Conservation (phyloP, 2,113 vertebrate species). For the Colistium nudipinnis region DNA sequence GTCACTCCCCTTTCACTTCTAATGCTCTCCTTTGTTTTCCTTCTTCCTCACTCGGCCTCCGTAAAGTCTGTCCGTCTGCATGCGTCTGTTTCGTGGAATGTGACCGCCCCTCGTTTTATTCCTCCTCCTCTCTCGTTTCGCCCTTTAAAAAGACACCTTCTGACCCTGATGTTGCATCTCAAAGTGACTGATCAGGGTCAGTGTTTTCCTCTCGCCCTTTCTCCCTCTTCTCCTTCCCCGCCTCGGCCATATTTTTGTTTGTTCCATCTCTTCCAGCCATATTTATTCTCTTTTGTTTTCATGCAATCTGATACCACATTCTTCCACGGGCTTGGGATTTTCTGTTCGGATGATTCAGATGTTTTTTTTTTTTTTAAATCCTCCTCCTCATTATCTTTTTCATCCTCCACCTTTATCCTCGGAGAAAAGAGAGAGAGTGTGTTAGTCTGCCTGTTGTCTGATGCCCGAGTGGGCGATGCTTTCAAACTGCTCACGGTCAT, state of each 20-base stretch:
- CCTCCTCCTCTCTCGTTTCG: neutral
- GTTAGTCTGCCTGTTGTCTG: conserved; percentile 69
- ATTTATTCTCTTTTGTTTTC: conserved; percentile 11
- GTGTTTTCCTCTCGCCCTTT: neutral
- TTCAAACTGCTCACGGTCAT: conserved; percentile 63
- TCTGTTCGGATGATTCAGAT: neutral
- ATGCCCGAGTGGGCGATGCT: conserved; percentile 68
- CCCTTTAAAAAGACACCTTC: conserved; percentile 19
- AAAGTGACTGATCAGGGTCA: conserved; percentile 57
- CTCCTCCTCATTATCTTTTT: conserved; percentile 39
- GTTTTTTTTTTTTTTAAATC: conserved; percentile 1
- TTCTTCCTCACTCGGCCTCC: neutral
- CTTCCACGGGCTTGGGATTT: neutral
- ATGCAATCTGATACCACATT: conserved; percentile 4
- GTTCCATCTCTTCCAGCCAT: neutral
- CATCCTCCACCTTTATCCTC: conserved; percentile 56
- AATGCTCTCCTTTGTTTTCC: conserved; percentile 7
- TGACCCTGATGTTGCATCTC: conserved; percentile 47
- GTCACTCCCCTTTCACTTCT: conserved; percentile 51
- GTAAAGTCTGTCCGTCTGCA: neutral
- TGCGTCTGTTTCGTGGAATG: neutral
- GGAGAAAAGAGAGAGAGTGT: conserved; percentile 30
- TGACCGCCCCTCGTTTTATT: conserved; percentile 3
- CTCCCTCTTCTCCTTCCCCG: neutral
- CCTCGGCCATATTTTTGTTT: conserved; percentile 4